Conservation (phyloP, 2,888 invertebrate species). For the Halocaridina rubra region DNA sequence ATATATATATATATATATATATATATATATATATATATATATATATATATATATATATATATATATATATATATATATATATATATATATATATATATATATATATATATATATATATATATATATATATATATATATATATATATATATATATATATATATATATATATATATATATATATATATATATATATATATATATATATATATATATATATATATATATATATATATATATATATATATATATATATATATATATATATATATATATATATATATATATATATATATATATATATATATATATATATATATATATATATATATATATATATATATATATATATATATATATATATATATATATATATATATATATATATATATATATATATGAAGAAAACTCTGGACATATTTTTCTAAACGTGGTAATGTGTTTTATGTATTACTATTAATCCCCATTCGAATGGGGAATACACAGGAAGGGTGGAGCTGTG, state of each 20-base stretch:
- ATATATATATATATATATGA: neutral
- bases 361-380: neutral
- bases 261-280: neutral
- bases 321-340: neutral
- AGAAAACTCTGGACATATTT: neutral
- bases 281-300: neutral
- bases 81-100: neutral
- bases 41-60: neutral
- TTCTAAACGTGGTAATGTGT: too few relatives aligned
- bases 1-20: neutral
- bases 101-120: neutral
- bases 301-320: neutral
- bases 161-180: neutral
- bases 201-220: neutral
- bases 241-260: neutral
- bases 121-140: neutral
- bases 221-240: neutral
- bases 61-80: neutral
- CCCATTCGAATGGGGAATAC: too few relatives aligned
- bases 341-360: neutral
- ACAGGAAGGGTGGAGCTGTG: too few relatives aligned
- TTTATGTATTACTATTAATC: too few relatives aligned
- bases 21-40: neutral
- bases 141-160: neutral
- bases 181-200: neutral